Evolutionary conservation across 2,888 invertebrate species (phyloP).

Genomic region (Dasypogon diadema): DNA sequence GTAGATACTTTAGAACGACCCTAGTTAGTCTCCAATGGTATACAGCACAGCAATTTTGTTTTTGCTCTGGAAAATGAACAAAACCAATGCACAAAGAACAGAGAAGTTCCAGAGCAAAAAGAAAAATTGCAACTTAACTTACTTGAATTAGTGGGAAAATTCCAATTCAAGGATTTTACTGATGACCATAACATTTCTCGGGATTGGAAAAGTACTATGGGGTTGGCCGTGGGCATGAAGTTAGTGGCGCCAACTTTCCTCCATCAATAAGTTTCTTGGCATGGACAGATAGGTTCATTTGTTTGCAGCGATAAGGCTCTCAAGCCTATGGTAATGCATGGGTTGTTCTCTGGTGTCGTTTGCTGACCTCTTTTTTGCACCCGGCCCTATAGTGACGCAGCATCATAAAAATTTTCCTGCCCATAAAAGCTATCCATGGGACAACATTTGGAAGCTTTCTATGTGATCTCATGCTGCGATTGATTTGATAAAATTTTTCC

Average conservation of each 20-base stretch:
- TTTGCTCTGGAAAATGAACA: neutral
- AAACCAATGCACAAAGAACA: neutral
- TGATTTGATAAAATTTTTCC: neutral
- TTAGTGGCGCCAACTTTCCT: constrained; percentile 32
- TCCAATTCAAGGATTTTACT: constrained; percentile 6
- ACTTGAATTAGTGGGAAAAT: neutral
- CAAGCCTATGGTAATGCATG: neutral
- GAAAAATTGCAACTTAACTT: neutral
- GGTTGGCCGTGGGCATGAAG: neutral
- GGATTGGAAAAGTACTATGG: neutral
- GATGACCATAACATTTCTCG: neutral
- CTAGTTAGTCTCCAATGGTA: neutral
- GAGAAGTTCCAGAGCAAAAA: neutral
- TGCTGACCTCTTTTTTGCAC: neutral
- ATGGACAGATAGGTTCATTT: neutral
- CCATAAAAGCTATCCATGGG: neutral
- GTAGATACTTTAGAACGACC: neutral
- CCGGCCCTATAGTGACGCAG: neutral
- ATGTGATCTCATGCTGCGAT: constrained; percentile 11
- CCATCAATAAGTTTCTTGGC: constrained; percentile 36
- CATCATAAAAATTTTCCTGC: neutral
- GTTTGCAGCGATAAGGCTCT: neutral
- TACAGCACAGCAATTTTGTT: neutral
- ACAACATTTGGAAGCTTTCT: neutral
- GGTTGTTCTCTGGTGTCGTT: neutral